Conservation (phyloP, 2,797 vertebrate genomes). For the Takifugu rubripes region DNA sequence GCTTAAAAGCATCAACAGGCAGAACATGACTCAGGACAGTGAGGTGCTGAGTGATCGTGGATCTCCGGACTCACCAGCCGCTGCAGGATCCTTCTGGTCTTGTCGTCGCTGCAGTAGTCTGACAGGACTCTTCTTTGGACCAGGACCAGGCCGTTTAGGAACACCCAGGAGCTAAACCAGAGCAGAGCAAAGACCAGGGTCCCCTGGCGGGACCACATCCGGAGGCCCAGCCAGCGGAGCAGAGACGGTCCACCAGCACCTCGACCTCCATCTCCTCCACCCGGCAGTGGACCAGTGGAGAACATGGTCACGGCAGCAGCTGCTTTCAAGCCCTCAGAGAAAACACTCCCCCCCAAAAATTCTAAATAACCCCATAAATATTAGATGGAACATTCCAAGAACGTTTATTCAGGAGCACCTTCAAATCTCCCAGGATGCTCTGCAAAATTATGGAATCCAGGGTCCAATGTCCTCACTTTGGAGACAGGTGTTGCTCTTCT, state of each 20-base stretch:
- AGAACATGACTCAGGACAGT: background rate
- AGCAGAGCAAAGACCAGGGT: constrained; percentile 76
- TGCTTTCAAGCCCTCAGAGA: too few relatives aligned
- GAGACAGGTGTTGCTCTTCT: too few relatives aligned
- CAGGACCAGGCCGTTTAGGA: constrained; percentile 81
- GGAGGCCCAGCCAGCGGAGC: constrained; percentile 71
- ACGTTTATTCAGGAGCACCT: background rate
- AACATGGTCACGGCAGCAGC: too few relatives aligned
- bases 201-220: constrained; percentile 72
- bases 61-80: constrained; percentile 80
- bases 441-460: background rate
- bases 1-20: too few relatives aligned
- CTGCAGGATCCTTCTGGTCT: constrained; percentile 85
- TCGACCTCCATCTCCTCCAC: constrained; percentile 22
- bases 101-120: constrained; percentile 88
- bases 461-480: background rate
- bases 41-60: background rate
- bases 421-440: background rate
- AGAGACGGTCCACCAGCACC: constrained; percentile 38
- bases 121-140: constrained; percentile 82
- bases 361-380: too few relatives aligned
- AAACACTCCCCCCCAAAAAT: too few relatives aligned
- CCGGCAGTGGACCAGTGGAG: constrained; percentile 33
- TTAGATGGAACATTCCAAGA: too few relatives aligned
- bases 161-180: constrained; percentile 84